These are phyloP conservation scores for Gila orcuttii DNA, from an alignment of 2,113 vertebrate genomes.

Conservation along the genomic window DNA sequence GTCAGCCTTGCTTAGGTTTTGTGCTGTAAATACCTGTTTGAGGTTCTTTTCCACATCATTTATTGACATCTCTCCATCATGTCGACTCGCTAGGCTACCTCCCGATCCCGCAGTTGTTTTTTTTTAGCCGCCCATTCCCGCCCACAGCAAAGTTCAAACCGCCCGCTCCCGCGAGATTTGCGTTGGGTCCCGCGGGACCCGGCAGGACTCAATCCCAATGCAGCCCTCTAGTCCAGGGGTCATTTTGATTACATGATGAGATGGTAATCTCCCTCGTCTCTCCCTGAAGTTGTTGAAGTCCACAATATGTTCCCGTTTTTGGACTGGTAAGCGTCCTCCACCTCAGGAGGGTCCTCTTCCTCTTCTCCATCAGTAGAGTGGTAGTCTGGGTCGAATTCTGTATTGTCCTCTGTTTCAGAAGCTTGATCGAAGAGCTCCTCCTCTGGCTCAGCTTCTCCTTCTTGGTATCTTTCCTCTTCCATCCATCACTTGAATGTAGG, in stretches of 20 bases:
- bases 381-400: neutral
- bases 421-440: neutral
- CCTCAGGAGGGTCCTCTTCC: neutral
- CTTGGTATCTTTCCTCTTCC: neutral
- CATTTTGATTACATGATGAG: neutral
- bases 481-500: neutral
- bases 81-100: too few relatives aligned
- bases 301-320: neutral
- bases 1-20: too few relatives aligned
- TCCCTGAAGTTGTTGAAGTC: neutral
- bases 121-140: too few relatives aligned
- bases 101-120: too few relatives aligned
- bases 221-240: conserved; percentile 8
- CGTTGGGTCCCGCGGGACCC: too few relatives aligned
- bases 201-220: too few relatives aligned
- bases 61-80: too few relatives aligned
- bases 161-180: too few relatives aligned
- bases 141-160: too few relatives aligned
- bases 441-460: neutral
- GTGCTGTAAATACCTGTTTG: too few relatives aligned
- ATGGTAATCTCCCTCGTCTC: neutral
- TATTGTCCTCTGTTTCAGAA: neutral
- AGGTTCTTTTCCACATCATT: too few relatives aligned
- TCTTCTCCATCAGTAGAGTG: neutral
- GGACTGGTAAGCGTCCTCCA: neutral